Conservation (phyloP, 2,113 vertebrate species). For the Mobula birostris region DNA sequence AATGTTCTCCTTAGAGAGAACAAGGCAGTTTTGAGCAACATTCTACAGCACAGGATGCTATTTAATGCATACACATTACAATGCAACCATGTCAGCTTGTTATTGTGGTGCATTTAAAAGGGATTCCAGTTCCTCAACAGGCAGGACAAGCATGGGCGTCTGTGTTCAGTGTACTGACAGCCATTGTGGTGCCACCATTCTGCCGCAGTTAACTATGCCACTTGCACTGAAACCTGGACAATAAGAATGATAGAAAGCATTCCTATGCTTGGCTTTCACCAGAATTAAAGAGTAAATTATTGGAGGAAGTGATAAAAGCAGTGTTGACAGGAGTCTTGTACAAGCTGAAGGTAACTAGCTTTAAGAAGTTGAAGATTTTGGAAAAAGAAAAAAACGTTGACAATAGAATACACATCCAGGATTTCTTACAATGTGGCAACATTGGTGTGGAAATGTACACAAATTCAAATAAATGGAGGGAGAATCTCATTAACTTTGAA, state of each 20-base stretch:
- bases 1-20: too few relatives aligned
- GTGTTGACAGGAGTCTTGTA: neutral
- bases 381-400: neutral
- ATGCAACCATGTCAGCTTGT: too few relatives aligned
- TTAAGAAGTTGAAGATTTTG: neutral
- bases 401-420: neutral
- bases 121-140: neutral
- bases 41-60: too few relatives aligned
- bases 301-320: neutral
- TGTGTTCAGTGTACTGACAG: too few relatives aligned
- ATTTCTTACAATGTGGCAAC: neutral
- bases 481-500: neutral
- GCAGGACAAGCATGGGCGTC: too few relatives aligned
- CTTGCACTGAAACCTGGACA: too few relatives aligned
- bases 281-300: neutral
- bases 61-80: too few relatives aligned
- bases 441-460: neutral
- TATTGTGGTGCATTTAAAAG: too few relatives aligned
- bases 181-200: too few relatives aligned
- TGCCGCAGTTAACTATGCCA: too few relatives aligned
- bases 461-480: neutral
- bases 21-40: too few relatives aligned
- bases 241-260: neutral
- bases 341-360: neutral
- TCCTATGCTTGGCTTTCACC: neutral